Conservation (phyloP, 1,140 invertebrate genomes). For the Panagrolaimus sp. region DNA sequence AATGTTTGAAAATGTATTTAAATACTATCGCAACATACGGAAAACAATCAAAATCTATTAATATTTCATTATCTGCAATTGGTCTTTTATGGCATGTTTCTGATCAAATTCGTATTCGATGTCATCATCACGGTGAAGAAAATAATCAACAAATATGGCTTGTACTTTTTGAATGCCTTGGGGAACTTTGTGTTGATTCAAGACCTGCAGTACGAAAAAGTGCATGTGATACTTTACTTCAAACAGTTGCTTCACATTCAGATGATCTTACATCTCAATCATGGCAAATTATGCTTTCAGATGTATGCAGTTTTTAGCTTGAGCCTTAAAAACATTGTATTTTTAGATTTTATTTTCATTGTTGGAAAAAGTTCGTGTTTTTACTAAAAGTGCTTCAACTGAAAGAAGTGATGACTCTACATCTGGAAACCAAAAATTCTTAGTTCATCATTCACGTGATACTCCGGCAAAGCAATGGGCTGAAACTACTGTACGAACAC, state of each 20-base stretch:
- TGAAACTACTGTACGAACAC: slow-evolving; percentile 76
- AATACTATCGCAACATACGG: slow-evolving; percentile 92
- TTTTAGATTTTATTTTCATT: slow-evolving; percentile 82
- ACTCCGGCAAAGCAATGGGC: slow-evolving; percentile 99
- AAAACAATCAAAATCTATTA: slow-evolving; percentile 88
- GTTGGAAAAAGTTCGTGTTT: slow-evolving; percentile 79
- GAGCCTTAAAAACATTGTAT: neutral
- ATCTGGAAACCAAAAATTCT: slow-evolving; percentile 75
- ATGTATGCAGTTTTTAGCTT: slow-evolving; percentile 36
- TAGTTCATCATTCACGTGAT: slow-evolving; percentile 96
- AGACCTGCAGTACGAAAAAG: slow-evolving; percentile 91
- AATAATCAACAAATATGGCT: slow-evolving; percentile 53
- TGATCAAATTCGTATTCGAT: slow-evolving; percentile 46
- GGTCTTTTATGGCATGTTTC: slow-evolving; percentile 63
- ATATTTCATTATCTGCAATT: slow-evolving; percentile 94
- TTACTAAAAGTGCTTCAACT: slow-evolving; percentile 82
- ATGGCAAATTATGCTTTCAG: slow-evolving; percentile 50
- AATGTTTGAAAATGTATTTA: slow-evolving; percentile 79
- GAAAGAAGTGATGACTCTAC: slow-evolving; percentile 72
- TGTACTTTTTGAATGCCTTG: slow-evolving; percentile 59
- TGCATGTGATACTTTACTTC: slow-evolving; percentile 95
- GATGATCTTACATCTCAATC: slow-evolving; percentile 42
- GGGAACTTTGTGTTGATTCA: slow-evolving; percentile 86
- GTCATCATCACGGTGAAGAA: slow-evolving; percentile 16
- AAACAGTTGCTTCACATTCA: slow-evolving; percentile 90